Percentiles rank a stretch among this genome's conserved stretches.
phyloP scores from a whole-genome alignment of 2,797 vertebrate genomes.

The Anniella stebbinsi region DNA sequence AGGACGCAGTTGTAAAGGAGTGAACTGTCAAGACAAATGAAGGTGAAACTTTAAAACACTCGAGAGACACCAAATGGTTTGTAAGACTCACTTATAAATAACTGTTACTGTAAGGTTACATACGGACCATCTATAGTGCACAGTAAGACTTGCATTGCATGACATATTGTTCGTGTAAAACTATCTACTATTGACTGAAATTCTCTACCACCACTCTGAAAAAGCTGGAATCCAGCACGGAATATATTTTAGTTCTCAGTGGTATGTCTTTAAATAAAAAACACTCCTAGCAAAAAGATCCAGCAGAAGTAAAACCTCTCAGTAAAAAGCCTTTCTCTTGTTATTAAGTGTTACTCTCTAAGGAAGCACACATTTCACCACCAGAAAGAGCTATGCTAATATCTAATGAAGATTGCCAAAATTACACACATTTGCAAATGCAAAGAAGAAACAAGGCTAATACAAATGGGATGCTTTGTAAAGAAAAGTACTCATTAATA shows the following conservation, averaged over 20 bases:
- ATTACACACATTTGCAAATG: slow-evolving; percentile 9
- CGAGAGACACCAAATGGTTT: not conserved
- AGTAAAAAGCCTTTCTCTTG: not conserved
- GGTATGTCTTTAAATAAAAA: slow-evolving; percentile 49
- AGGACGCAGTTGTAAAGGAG: slow-evolving; percentile 16
- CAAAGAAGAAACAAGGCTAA: not conserved
- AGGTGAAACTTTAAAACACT: not conserved
- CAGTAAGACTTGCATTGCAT: not conserved
- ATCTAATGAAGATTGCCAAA: not conserved
- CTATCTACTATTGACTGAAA: slow-evolving; percentile 25
- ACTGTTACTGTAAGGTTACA: not conserved
- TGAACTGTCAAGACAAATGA: not conserved
- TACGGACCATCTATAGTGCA: slow-evolving; percentile 22
- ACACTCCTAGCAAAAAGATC: slow-evolving; percentile 1
- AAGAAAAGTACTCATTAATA: not conserved
- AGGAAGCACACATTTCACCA: slow-evolving; percentile 17
- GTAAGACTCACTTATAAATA: not conserved
- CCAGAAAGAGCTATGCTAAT: slow-evolving; percentile 19
- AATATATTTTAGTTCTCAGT: slow-evolving; percentile 25
- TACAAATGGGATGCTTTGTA: not conserved
- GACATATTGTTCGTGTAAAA: slow-evolving; percentile 29
- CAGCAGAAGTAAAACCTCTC: slow-evolving; percentile 12
- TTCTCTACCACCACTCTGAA: slow-evolving; percentile 32
- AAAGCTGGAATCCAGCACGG: slow-evolving; percentile 27
- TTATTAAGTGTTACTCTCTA: not conserved